phyloP scores from a whole-genome alignment of 2,113 vertebrate species.

The Ptyas mucosa region DNA sequence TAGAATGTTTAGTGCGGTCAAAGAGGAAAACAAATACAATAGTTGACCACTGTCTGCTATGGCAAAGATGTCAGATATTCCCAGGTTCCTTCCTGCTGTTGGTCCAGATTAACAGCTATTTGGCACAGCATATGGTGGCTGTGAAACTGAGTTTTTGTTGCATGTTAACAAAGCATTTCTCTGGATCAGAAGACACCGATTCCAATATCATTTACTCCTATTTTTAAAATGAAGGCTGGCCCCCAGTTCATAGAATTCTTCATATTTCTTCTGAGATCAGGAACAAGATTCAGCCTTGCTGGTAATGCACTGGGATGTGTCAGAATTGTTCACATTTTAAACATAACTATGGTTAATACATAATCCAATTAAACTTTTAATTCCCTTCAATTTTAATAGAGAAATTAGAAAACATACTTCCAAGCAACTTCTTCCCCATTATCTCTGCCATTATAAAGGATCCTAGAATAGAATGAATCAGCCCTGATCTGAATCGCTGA shows the following conservation, averaged over 20 bases:
- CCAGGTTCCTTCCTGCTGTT: not conserved
- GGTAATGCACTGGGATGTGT: not conserved
- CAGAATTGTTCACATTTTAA: not conserved
- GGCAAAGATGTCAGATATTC: not conserved
- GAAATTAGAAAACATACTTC: not conserved
- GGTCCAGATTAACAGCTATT: not conserved
- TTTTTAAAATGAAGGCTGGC: not conserved
- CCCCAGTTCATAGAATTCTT: not conserved
- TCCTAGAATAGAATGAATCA: not conserved
- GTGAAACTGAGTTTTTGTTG: not conserved
- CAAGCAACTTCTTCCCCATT: not conserved
- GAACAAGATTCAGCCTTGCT: not conserved
- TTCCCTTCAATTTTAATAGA: not conserved
- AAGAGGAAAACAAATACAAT: not conserved
- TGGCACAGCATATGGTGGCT: not conserved
- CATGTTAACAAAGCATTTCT: not conserved
- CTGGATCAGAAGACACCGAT: not conserved
- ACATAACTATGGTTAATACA: not conserved
- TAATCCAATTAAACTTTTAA: not conserved
- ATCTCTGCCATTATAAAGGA: not conserved
- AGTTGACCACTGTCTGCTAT: not conserved
- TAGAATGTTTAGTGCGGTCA: not conserved
- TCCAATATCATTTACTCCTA: not conserved
- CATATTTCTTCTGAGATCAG: not conserved
- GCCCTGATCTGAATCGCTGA: not conserved